A percentile compares a stretch with the other conserved stretches of the same genome.
phyloP scores from a whole-genome alignment of 2,888 invertebrate species.

The Omphaloscelis lunosa region DNA sequence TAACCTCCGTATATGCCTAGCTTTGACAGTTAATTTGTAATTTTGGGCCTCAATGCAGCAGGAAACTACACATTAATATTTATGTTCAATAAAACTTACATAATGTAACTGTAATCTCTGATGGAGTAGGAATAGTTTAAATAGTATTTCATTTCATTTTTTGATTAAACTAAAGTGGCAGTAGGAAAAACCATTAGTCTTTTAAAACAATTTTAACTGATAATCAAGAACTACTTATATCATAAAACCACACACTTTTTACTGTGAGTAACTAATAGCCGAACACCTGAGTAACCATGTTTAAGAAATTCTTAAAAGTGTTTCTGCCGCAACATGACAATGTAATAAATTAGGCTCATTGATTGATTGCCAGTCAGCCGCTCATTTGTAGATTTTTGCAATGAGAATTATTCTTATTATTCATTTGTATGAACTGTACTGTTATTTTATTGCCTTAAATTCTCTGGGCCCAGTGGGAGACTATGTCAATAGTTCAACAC shows the following conservation, averaged over 20 bases:
- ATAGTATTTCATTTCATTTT: neutral
- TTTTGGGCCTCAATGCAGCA: constrained; percentile 18
- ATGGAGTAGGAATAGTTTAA: neutral
- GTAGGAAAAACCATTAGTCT: neutral
- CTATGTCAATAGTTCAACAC: neutral
- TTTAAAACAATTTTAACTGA: neutral
- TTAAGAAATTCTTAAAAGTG: neutral
- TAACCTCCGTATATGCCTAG: constrained; percentile 32
- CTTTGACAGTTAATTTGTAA: constrained; percentile 37
- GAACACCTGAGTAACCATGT: neutral
- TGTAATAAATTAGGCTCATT: neutral
- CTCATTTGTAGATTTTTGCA: neutral
- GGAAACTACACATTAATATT: constrained; percentile 26
- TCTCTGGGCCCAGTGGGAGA: neutral
- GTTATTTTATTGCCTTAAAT: neutral
- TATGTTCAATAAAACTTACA: constrained; percentile 8
- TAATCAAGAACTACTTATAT: neutral
- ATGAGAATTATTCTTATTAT: neutral
- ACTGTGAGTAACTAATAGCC: neutral
- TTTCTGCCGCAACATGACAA: neutral
- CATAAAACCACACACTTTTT: neutral
- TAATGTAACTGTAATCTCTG: constrained; percentile 14
- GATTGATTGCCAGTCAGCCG: neutral
- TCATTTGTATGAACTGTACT: neutral
- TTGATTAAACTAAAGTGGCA: neutral